Conservation (phyloP, 2,797 vertebrate species). For the Enteromius unitaeniatus region DNA sequence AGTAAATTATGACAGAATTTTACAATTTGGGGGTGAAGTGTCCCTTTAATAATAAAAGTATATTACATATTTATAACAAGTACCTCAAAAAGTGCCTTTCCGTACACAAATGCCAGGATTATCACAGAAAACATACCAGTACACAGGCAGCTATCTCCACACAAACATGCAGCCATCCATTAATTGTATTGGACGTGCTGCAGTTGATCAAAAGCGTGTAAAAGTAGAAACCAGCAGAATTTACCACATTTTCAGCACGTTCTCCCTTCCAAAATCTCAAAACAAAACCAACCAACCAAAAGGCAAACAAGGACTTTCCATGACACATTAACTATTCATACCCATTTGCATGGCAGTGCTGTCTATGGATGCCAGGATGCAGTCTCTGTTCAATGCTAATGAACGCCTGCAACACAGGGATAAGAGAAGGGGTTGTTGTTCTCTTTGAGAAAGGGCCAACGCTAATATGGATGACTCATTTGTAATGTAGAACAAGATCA, state of each 20-base stretch:
- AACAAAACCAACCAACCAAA: constrained; percentile 71
- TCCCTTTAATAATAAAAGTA: not conserved
- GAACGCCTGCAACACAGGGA: constrained; percentile 76
- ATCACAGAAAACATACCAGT: constrained; percentile 3
- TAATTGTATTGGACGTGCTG: not conserved
- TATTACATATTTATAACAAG: not conserved
- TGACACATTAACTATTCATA: constrained; percentile 76
- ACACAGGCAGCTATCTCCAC: not conserved
- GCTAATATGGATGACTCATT: constrained; percentile 80
- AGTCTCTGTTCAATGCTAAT: constrained; percentile 76
- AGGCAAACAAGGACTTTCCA: constrained; percentile 59
- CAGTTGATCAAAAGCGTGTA: not conserved
- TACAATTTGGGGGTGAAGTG: not conserved
- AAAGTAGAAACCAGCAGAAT: constrained; percentile 2
- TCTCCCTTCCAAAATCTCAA: constrained; percentile 57
- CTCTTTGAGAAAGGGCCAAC: constrained; percentile 73
- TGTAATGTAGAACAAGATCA: constrained; percentile 82
- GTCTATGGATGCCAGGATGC: constrained; percentile 68
- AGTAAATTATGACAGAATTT: not conserved
- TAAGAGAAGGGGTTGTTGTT: constrained; percentile 70
- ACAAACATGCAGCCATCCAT: not conserved
- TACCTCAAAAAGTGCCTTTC: not conserved
- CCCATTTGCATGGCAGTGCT: constrained; percentile 68
- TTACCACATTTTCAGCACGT: constrained; percentile 8
- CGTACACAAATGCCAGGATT: not conserved